Evolutionary conservation across 2,113 vertebrate genomes (phyloP).

Genomic region (Danio rerio): GRCz12tu NC_133198.1:16403001-16403500

Average conservation of each 20-base stretch:
- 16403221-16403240: neutral
- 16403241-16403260: neutral
- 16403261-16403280: neutral
- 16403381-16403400: constrained; percentile 15
- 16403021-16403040: neutral
- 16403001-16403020: neutral
- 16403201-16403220: constrained; percentile 34
- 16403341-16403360: neutral
- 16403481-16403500: neutral
- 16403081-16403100: neutral
- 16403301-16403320: neutral
- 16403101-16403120: neutral
- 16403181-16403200: constrained; percentile 44
- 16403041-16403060: neutral
- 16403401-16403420: neutral
- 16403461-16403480: too few species aligned
- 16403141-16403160: neutral
- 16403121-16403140: neutral
- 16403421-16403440: neutral
- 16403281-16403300: neutral
- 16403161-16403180: constrained; percentile 35
- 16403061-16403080: constrained; percentile 2
- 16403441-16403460: neutral
- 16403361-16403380: constrained; percentile 32
- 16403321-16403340: constrained; percentile 9